A percentile compares a stretch with the other conserved stretches of the same genome.
Evolutionary conservation across 2,888 invertebrate species (phyloP).

Genomic region (Lumbricus terrestris): DNA sequence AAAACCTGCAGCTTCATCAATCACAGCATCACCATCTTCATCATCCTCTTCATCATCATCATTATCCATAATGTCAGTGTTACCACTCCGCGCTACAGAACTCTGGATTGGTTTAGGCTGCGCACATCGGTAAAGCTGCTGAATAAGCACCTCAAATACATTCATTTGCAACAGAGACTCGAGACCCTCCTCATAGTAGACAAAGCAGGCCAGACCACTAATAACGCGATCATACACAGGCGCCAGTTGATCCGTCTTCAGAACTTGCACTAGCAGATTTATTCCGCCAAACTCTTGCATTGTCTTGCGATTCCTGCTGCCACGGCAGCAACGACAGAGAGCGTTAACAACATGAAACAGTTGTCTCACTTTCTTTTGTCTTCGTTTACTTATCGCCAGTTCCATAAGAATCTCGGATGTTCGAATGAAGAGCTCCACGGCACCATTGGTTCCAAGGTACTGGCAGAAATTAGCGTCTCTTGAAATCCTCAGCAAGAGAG

Average conservation of each 20-base stretch:
- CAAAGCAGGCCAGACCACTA: neutral
- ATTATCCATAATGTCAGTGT: neutral
- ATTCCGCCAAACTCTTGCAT: neutral
- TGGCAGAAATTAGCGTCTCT: neutral
- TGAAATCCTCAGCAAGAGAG: neutral
- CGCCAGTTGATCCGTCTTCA: neutral
- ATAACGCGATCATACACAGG: neutral
- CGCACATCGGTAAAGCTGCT: neutral
- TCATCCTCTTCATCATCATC: neutral
- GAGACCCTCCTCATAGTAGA: neutral
- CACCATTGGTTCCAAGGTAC: neutral
- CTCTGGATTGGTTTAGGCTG: neutral
- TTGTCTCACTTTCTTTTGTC: neutral
- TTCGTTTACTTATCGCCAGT: neutral
- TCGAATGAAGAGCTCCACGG: neutral
- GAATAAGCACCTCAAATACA: neutral
- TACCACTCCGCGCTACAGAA: neutral
- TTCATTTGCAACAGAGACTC: neutral
- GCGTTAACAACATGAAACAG: neutral
- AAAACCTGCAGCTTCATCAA: neutral
- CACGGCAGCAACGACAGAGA: conserved; percentile 6
- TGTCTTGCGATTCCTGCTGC: neutral
- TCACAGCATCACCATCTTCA: neutral
- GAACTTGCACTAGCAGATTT: neutral
- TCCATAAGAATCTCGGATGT: neutral